These are phyloP conservation scores for Poicephalus gulielmi DNA, from an alignment of 2,113 vertebrate species.

Conservation along the genomic window DNA sequence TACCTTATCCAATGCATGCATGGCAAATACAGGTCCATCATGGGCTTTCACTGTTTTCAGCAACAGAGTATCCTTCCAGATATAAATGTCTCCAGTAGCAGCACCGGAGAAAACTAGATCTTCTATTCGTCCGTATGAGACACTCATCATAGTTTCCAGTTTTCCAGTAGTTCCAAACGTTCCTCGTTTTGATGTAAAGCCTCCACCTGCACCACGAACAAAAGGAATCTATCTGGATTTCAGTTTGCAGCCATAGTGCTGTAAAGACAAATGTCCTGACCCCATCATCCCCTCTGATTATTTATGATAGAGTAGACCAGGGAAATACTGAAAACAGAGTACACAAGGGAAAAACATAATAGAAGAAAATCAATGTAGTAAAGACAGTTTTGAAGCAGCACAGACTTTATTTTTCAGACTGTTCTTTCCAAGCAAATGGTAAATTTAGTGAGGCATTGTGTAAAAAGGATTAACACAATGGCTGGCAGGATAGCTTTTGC, in stretches of 20 bases:
- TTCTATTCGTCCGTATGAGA: conserved; percentile 88
- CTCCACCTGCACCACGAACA: conserved; percentile 81
- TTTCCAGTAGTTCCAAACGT: conserved; percentile 86
- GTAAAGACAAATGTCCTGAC: background rate
- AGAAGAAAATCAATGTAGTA: background rate
- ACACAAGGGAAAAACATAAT: background rate
- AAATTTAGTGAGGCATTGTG: background rate
- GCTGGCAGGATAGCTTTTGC: background rate
- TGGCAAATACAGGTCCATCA: conserved; percentile 94
- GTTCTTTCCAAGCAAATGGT: background rate
- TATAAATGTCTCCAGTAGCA: conserved; percentile 93
- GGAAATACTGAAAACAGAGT: background rate
- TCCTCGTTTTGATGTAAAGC: conserved; percentile 91
- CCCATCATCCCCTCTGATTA: background rate
- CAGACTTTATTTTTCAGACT: background rate
- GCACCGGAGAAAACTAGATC: conserved; percentile 93
- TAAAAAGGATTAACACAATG: background rate
- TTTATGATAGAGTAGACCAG: accelerated
- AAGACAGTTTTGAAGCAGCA: background rate
- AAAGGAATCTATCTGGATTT: background rate
- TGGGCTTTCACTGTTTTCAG: conserved; percentile 96
- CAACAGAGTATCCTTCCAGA: conserved; percentile 91
- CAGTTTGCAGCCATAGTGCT: background rate
- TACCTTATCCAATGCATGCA: conserved; percentile 98
- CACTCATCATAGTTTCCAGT: conserved; percentile 96